Evolutionary conservation across 2,888 invertebrate species (phyloP).

Genomic region (Charanyca ferruginea): DNA sequence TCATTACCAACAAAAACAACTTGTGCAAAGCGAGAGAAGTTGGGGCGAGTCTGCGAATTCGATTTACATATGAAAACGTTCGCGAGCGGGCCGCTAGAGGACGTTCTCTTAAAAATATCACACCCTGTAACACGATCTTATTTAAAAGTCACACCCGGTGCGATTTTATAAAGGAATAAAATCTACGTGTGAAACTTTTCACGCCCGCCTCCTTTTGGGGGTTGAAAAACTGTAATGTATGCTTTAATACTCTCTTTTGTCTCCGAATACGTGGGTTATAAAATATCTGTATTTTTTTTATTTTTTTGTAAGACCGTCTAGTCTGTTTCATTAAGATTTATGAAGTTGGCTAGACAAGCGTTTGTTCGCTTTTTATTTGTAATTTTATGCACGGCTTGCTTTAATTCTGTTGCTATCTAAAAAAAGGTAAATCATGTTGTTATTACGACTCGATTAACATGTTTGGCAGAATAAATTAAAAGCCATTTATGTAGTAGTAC

Average conservation of each 20-base stretch:
- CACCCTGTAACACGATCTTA: slow-evolving; percentile 79
- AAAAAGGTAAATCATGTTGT: slow-evolving; percentile 27
- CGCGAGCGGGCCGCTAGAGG: slow-evolving; percentile 70
- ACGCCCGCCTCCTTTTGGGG: slow-evolving; percentile 42
- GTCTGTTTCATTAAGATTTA: slow-evolving; percentile 59
- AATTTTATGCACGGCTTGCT: slow-evolving; percentile 36
- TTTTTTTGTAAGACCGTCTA: slow-evolving; percentile 45
- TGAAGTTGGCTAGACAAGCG: slow-evolving; percentile 55
- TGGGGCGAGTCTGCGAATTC: slow-evolving; percentile 66
- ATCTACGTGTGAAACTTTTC: slow-evolving; percentile 68
- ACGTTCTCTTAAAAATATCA: slow-evolving; percentile 73
- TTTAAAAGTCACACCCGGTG: slow-evolving; percentile 83
- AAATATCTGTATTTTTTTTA: slow-evolving; percentile 35
- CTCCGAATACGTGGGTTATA: slow-evolving; percentile 63
- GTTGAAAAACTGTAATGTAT: slow-evolving; percentile 68
- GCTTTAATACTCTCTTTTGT: slow-evolving; percentile 65
- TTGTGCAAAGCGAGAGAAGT: slow-evolving; percentile 57
- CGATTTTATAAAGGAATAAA: slow-evolving; percentile 77
- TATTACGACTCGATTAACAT: slow-evolving; percentile 20
- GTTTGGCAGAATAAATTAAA: slow-evolving; percentile 18
- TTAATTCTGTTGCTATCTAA: slow-evolving; percentile 43
- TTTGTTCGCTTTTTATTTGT: slow-evolving; percentile 41
- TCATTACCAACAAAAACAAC: slow-evolving; percentile 70
- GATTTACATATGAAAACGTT: slow-evolving; percentile 83
- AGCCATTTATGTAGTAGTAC: too few species aligned